Evolutionary conservation across 2,888 invertebrate genomes (phyloP), one percentile per base, ranked within the genome.

Genomic region (Lysandra coridon): DNA sequence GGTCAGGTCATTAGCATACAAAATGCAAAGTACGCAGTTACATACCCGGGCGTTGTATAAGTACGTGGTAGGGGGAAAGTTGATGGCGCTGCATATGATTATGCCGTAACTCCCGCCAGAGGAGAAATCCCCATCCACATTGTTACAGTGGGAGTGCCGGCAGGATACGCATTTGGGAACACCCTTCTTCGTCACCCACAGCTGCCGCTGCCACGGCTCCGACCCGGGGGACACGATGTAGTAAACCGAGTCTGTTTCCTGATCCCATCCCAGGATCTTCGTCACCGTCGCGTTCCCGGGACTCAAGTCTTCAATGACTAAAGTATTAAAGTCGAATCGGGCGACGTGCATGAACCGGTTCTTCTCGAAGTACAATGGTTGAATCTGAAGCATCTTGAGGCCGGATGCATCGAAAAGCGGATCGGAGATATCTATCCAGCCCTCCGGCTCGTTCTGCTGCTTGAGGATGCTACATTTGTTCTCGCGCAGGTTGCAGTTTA

Each of bases 171-270:
- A 95, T 40, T 92, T 93, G 82, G 97, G 96, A 75, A 96, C 96
- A 0, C 94, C 91, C 0, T 95, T 95, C 0, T 90, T 85, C 0
- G 96, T 84, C 88, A 96, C 81, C 92, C 95, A 90, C 95, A 98
- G 82, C 80, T 98, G 98, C 80, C 96, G 95, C 83, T 96, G 95
- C 83, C 96, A 96, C 0, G 98, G 97, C 81, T 95, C 91, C 6
- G 92, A 94, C 2, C 94, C 93, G 1, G 96, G 95, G 0, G 97
- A 96, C 0, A 96, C 96, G 80, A 96, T 92, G 87, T 96, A 98
- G 89, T 97, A 97, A 92, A 96, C 91, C 40, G 95, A 92, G 81
- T 96, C 92, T 0, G 91, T 93, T 0, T 84, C 87, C 83, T 96
- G 92, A 83, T 97, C 95, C 95, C 96, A 97, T 3, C 96, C 96